Evolutionary conservation across 2,888 invertebrate species (phyloP), one percentile per base, ranked within the genome.

Genomic region (Tipula helvola): DNA sequence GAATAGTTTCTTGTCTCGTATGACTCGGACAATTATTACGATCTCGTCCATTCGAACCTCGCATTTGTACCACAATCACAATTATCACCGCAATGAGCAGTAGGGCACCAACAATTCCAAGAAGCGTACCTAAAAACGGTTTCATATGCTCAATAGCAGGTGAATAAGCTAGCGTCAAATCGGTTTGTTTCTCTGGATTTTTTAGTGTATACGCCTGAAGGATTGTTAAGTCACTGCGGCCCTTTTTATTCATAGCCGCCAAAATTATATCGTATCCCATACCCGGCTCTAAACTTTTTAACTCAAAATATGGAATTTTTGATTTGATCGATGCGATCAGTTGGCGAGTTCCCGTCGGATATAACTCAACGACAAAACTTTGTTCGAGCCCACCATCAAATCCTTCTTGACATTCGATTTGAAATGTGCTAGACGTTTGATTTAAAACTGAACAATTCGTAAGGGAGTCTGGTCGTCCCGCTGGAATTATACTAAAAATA

Each of bases 371-470:
- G 88, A 95, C 93, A 91, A 95, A 96, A 90, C 93, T 93, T 91
- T 96, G 96, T 88, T 93, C 93, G 87, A 96, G 92, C 83, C 96
- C 96, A 16, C 96, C 96, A 90, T 96, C 95, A 91, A 95, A 96
- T 87, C 96, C 96, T 90, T 95, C 95, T 36, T 93, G 91, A 91
- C 96, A 96, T 90, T 95, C 95, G 88, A 95, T 94, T 91, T 94
- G 93, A 88, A 96, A 91, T 42, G 95, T 94, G 88, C 95, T 94
- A 87, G 94, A 93, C 42, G 96, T 96, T 90, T 95, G 95, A 91
- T 96, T 96, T 88, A 94, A 92, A 88, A 95, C 93, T 87, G 95
- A 94, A 91, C 96, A 96, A 91, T 96, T 96, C 88, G 94, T 93
- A 88, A 95, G 93, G 8, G 94, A 92, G 90, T 96, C 95, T 87